phyloP scores from a whole-genome alignment of 1,140 invertebrate genomes.

The Euura lappo region DNA sequence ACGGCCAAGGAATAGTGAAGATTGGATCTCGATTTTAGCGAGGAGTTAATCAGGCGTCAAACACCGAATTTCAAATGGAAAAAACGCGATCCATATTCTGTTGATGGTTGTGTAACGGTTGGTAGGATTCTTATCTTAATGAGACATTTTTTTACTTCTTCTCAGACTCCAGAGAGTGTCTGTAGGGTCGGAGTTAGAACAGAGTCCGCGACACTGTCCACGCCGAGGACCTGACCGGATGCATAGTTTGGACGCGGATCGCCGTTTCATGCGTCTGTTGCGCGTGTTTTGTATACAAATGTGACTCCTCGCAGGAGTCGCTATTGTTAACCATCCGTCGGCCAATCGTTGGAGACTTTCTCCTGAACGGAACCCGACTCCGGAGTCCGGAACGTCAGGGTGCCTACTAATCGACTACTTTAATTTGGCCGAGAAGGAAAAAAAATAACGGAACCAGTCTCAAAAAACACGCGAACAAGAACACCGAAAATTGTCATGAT shows the following conservation, averaged over 20 bases:
- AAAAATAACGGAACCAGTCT: background rate
- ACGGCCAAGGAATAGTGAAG: background rate
- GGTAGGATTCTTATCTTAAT: no score
- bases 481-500: background rate
- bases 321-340: background rate
- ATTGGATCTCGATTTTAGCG: background rate
- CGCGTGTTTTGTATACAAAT: background rate
- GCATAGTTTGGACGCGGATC: background rate
- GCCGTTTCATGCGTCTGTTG: background rate
- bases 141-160: no score
- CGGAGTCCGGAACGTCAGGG: background rate
- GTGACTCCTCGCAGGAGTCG: background rate
- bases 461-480: background rate
- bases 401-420: slow-evolving; percentile 30
- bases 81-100: background rate
- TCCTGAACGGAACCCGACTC: slow-evolving; percentile 25
- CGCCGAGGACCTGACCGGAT: background rate
- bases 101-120: no score
- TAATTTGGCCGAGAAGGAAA: slow-evolving; percentile 16
- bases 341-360: slow-evolving; percentile 29
- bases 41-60: background rate
- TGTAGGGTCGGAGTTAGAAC: no score
- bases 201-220: background rate
- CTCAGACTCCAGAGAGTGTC: no score
- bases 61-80: background rate